Evolutionary conservation across 2,113 vertebrate genomes (phyloP), one percentile per base, ranked within the genome.

Genomic region (Sinosuthora webbiana): DNA sequence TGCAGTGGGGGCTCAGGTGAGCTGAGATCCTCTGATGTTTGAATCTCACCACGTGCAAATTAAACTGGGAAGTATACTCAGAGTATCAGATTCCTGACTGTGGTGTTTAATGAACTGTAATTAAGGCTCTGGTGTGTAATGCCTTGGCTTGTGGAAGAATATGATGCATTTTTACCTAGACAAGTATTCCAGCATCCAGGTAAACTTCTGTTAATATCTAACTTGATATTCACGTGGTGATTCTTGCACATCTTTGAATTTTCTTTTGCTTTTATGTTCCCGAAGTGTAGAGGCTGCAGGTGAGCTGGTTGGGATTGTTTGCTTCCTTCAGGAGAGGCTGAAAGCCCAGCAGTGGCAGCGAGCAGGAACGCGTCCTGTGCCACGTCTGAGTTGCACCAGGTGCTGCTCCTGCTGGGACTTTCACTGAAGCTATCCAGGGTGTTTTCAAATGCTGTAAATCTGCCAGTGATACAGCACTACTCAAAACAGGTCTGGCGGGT

Each of bases 291-390:
- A 45, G 20, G 25, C 11, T 73, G 62, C 50, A 37, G 5, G 16
- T 21, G 41, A 49, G 80, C 20, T 57, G 69, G 39, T n/a, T 5
- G 4, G 50, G 24, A 7, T 14, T 20, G 16, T 68, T 59, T 7
- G 41, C 27, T 39, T n/a, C 5, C 0, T 22, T 62, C 24, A 31
- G 50, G 20, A 13, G 7, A 44, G 41, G 16, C 64, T 50, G 27
- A 31, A 35, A 77, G 49, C 42, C 28, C 57, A 60, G 83, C 28
- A 55, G 55, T 27, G 44, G 13, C 0, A 0, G 15, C 15, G 6
- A 21, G 45, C 1, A 17, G 56, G 59, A 62, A 1, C n/a, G 12
- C 0, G 1, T 49, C 18, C 24, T 62, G 57, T 33, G 57, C 67
- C 4, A 0, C 15, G 15, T 28, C 31, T 33, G 74, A 35, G 23